These are phyloP conservation scores for Listronotus oregonensis DNA, from an alignment of 1,140 invertebrate genomes.

Conservation along the genomic window DNA sequence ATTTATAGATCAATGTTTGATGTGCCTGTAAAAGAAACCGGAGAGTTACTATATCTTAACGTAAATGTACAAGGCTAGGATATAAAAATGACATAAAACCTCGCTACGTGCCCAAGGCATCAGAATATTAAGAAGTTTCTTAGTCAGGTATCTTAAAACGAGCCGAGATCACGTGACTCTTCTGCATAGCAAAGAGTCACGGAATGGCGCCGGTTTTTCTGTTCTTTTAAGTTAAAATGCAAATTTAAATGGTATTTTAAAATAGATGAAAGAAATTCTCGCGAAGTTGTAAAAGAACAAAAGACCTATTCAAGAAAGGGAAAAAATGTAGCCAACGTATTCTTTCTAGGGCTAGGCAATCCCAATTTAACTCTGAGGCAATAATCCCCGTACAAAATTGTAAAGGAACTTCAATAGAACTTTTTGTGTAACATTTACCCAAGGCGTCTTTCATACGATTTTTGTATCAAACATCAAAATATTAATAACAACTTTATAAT, in stretches of 20 bases:
- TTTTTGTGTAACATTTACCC: too few relatives aligned
- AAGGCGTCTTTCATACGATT: too few relatives aligned
- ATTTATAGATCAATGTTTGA: conserved; percentile 3
- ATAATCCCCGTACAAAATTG: too few relatives aligned
- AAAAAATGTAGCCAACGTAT: too few relatives aligned
- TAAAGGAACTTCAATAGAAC: too few relatives aligned
- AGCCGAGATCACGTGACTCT: conserved; percentile 16
- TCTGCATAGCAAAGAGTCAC: conserved; percentile 27
- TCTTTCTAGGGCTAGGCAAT: too few relatives aligned
- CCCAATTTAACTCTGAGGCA: too few relatives aligned
- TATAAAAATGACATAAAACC: conserved; percentile 35
- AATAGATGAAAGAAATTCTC: too few relatives aligned
- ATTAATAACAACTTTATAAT: too few relatives aligned
- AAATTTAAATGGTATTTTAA: conserved; percentile 6
- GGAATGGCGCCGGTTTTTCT: conserved; percentile 20
- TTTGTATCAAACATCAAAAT: too few relatives aligned
- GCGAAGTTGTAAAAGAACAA: too few relatives aligned
- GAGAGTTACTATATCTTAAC: conserved; percentile 24
- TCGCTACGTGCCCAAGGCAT: conserved; percentile 22
- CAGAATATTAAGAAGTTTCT: conserved; percentile 32
- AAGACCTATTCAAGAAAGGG: too few relatives aligned
- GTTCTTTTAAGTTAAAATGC: conserved; percentile 22
- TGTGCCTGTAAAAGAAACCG: conserved; percentile 29
- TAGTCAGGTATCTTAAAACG: conserved; percentile 32
- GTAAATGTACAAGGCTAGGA: conserved; percentile 23